Conservation (phyloP, 2,113 vertebrate species). For the Lepus europaeus region DNA sequence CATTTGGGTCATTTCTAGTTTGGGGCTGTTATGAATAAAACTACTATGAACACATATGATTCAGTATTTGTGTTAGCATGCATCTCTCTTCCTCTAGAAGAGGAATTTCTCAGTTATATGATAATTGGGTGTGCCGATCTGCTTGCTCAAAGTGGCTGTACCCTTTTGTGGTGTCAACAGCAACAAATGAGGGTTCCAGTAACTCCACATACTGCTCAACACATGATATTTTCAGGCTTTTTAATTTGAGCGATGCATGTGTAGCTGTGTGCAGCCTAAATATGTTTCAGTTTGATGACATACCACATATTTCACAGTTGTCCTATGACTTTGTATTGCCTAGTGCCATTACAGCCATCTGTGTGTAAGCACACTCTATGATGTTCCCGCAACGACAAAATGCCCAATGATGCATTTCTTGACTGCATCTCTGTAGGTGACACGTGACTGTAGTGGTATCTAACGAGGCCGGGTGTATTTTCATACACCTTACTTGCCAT, state of each 20-base stretch:
- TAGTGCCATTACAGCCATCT: too few relatives aligned
- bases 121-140: neutral
- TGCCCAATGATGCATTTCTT: too few relatives aligned
- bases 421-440: too few relatives aligned
- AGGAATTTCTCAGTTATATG: neutral
- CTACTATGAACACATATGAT: neutral
- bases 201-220: neutral
- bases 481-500: neutral
- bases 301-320: too few relatives aligned
- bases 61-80: neutral
- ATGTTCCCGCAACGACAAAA: too few relatives aligned
- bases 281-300: too few relatives aligned
- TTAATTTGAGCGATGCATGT: neutral
- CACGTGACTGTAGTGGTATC: neutral
- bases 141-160: neutral
- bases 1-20: neutral
- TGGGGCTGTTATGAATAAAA: neutral
- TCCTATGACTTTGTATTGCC: too few relatives aligned
- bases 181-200: neutral
- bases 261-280: too few relatives aligned
- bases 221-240: neutral
- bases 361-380: too few relatives aligned
- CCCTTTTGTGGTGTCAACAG: neutral
- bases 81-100: conserved; percentile 31
- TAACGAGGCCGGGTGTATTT: neutral